Conservation (phyloP, 2,113 vertebrate genomes). For the Epinephelus moara region DNA sequence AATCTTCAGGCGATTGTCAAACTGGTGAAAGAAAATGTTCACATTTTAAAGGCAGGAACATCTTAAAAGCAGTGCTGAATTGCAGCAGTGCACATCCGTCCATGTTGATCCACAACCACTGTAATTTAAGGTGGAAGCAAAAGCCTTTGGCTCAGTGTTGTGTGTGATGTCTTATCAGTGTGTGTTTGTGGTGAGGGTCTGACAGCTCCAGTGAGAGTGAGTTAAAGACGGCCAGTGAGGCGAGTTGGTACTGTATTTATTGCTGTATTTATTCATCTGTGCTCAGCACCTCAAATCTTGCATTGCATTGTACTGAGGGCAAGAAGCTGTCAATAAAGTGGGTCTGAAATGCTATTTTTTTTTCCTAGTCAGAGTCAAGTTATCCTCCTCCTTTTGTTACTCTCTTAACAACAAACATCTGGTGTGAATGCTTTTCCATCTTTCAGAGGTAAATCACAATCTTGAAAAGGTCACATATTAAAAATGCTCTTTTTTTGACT, state of each 20-base stretch:
- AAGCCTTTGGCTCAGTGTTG: conserved; percentile 62
- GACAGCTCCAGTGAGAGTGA: conserved; percentile 42
- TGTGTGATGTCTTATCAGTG: conserved; percentile 61
- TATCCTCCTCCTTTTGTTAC: conserved; percentile 38
- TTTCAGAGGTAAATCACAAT: conserved; percentile 21
- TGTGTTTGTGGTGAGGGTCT: conserved; percentile 64
- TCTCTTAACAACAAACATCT: conserved; percentile 10
- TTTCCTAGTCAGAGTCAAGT: conserved; percentile 22
- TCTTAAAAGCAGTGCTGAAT: conserved; percentile 27
- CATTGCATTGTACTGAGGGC: conserved; percentile 66
- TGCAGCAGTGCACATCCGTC: conserved; percentile 21
- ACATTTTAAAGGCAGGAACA: conserved; percentile 22
- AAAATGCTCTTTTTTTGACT: conserved; percentile 1
- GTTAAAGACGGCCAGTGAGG: conserved; percentile 32
- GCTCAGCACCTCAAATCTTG: conserved; percentile 65
- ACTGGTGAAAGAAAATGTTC: conserved; percentile 32
- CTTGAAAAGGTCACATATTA: conserved; percentile 27
- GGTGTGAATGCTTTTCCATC: conserved; percentile 19
- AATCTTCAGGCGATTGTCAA: conserved; percentile 22
- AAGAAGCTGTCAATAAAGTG: conserved; percentile 74
- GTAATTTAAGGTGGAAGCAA: conserved; percentile 53
- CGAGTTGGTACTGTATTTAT: conserved; percentile 71
- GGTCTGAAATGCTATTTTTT: conserved; percentile 61
- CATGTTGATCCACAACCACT: conserved; percentile 42
- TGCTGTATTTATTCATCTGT: conserved; percentile 72